Evolutionary conservation across 2,113 vertebrate genomes (phyloP), one percentile per base, ranked within the genome.

Genomic region (Micromys minutus): DNA sequence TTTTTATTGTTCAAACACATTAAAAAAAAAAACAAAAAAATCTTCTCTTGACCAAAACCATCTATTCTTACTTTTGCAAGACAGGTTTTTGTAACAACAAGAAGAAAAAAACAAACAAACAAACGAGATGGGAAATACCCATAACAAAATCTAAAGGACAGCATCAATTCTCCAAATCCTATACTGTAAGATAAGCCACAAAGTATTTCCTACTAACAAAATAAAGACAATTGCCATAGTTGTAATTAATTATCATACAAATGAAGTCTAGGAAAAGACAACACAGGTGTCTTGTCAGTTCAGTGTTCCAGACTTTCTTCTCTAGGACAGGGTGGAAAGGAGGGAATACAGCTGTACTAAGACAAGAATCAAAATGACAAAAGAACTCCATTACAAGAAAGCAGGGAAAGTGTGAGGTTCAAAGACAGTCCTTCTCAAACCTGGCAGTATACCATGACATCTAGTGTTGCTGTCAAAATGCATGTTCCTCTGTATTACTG

Each of bases 121-220:
- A 85, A 31, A 2, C 21, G 36, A 94, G 11, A 88, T 57, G 22
- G 61, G 10, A 94, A 52, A 81, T 29, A 39, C 1, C 72, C n/a
- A 95, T 81, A 95, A 93, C 36, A 87, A 94, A 96, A 96, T 85
- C 50, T 94, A 92, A 95, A 96, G 89, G 89, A 11, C 39, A 74
- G 13, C 83, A 80, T 80, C 65, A 87, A 79, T 39, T 95, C 34
- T 95, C 52, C 95, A 72, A 94, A 88, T 91, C 34, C 86, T 75
- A 19, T 74, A 88, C 77, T 36, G 55, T 81, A 71, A 89, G 22
- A 81, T 57, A 21, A 90, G 45, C 61, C 39, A 94, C 45, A 75
- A 95, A 94, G 72, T 77, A 81, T 93, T 94, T 59, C 79, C 87
- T 52, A 31, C 72, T 91, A 79, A 96, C 76, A 19, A 96, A 74